phyloP scores from a whole-genome alignment of 2,113 vertebrate species.

The Crotalus tigris region DNA sequence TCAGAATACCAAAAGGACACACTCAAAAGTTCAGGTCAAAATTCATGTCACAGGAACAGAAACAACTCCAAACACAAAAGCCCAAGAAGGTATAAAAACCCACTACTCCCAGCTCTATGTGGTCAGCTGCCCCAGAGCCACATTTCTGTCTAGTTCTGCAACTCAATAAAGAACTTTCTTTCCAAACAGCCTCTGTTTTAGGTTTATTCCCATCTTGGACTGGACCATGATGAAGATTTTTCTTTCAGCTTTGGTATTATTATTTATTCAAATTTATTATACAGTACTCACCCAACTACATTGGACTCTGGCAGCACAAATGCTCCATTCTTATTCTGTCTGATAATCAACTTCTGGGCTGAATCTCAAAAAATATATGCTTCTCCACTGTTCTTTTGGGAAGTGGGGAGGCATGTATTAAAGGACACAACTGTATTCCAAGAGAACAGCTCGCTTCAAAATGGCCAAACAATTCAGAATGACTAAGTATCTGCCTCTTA shows the following conservation, averaged over 20 bases:
- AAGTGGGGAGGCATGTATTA: not conserved
- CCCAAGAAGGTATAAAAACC: no score
- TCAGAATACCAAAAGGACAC: no score
- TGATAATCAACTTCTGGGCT: not conserved
- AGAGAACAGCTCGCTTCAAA: not conserved
- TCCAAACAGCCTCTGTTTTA: no score
- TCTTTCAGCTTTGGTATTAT: not conserved
- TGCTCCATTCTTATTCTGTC: not conserved
- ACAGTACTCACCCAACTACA: not conserved
- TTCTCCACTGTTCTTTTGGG: not conserved
- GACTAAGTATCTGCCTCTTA: not conserved
- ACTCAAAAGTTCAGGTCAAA: no score
- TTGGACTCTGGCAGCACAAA: not conserved
- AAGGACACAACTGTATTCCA: not conserved
- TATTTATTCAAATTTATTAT: not conserved
- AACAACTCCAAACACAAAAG: no score
- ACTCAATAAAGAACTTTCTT: no score
- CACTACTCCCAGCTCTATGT: no score
- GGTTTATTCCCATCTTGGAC: no score
- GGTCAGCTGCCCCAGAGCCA: no score
- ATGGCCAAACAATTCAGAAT: not conserved
- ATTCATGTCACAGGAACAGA: no score
- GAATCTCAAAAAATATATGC: not conserved
- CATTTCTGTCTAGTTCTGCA: no score
- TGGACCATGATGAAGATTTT: no score